These are phyloP conservation scores for Dicyrtomina minuta DNA, from an alignment of 2,888 invertebrate genomes.

Conservation along the genomic window DNA sequence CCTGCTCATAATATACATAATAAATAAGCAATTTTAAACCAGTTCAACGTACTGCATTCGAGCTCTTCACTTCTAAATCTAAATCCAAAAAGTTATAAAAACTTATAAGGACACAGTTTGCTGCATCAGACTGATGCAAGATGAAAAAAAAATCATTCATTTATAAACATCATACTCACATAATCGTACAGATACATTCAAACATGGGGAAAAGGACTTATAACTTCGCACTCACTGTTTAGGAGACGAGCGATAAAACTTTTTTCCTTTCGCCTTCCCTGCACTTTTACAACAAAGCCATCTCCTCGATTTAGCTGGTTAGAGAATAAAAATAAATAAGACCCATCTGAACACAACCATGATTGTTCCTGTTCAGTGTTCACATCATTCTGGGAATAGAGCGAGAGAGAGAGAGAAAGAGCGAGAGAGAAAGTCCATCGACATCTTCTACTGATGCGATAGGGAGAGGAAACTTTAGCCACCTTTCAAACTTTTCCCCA, in stretches of 20 bases:
- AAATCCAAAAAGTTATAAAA: no score
- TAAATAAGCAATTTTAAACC: no score
- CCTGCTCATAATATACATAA: no score
- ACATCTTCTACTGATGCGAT: constrained; percentile 15
- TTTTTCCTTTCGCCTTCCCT: constrained; percentile 6
- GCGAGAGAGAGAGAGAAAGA: neutral
- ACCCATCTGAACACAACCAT: constrained; percentile 27
- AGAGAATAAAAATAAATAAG: constrained; percentile 33
- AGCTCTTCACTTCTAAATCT: no score
- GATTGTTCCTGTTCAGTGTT: constrained; percentile 12
- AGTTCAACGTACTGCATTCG: no score
- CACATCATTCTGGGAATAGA: no score
- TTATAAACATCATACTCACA: no score
- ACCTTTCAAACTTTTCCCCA: constrained; percentile 35
- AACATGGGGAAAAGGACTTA: no score
- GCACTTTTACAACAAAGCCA: constrained; percentile 8
- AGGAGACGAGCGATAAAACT: constrained; percentile 4
- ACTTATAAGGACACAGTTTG: no score
- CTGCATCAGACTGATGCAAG: no score
- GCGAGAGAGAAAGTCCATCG: constrained; percentile 1
- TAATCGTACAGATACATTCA: no score
- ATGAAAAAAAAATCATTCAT: no score
- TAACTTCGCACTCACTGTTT: constrained; percentile 18
- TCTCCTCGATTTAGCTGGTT: constrained; percentile 10
- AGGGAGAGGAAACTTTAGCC: constrained; percentile 38